Base-by-base conservation (phyloP, 2,797 vertebrate species). In the Mycteria americana region DNA sequence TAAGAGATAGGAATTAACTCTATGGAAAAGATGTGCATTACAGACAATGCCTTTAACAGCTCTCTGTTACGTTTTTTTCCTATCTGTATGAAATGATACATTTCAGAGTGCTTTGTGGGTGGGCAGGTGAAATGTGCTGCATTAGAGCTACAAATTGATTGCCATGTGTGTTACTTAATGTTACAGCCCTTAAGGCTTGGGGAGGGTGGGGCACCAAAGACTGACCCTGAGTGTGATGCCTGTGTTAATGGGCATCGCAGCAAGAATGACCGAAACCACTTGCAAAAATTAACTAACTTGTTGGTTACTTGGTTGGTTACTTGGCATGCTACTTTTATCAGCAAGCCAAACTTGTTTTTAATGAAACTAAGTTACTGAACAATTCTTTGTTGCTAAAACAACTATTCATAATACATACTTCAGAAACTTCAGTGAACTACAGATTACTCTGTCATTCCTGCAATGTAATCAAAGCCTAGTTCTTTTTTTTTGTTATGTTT, bases 251-350 rank as follows among this genome's bases (percentile, higher is more conserved):
- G 43, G 64, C 30, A 31, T 30, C 92, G 90, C 72, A 76, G 74
- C n/a, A 15, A 89, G 89, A 93, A 89, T 94, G 84, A 96, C 94
- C 92, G 78, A 41, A 96, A 87, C 11, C 28, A 94, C 89, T 95
- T 78, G 80, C 41, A 96, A 91, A 97, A 95, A 93, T 91, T 87
- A 96, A 92, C 84, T 85, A 91, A 93, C 65, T 96, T 96, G 22
- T 70, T 85, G 35, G 5, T 68, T 94, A 95, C 95, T 88, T 96
- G 91, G 70, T 92, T 93, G 50, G 8, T 50, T 91, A 92, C 89
- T 91, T 96, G 92, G 77, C 96, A 88, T 69, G 39, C 79, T 86
- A 69, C 93, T 97, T 97, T 91, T 94, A 94, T 92, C 77, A 93
- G 81, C 73, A 87, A 83, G 23, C 45, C 88, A 80, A 92, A 92